phyloP scores from a whole-genome alignment of 2,113 vertebrate genomes.

The Cyanocitta stelleri region DNA sequence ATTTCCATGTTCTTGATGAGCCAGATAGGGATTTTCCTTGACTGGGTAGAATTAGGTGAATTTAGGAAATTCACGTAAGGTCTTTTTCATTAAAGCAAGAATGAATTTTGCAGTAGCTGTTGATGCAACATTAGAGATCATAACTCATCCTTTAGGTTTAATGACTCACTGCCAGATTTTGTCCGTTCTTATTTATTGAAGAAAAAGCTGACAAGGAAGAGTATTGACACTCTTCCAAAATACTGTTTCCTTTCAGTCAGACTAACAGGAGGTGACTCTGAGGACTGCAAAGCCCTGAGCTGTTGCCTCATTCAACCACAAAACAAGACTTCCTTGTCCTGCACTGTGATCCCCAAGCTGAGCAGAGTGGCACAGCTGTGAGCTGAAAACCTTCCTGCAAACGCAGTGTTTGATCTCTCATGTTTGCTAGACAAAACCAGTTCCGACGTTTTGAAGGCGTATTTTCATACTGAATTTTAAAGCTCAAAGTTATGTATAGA shows the following conservation, averaged over 20 bases:
- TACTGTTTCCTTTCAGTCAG: neutral
- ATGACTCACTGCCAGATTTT: neutral
- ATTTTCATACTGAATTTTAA: neutral
- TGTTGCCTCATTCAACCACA: neutral
- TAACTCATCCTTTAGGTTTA: neutral
- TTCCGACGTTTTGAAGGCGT: neutral
- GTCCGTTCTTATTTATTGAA: neutral
- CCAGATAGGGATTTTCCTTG: neutral
- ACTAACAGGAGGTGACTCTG: neutral
- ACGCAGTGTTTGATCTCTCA: neutral
- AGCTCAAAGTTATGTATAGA: neutral
- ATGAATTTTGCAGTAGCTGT: neutral
- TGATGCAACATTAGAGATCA: neutral
- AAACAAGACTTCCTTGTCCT: constrained; percentile 19
- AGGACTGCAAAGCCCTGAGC: neutral
- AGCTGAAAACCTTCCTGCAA: neutral
- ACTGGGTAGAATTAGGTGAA: neutral
- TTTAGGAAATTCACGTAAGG: neutral
- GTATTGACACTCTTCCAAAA: neutral
- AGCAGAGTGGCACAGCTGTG: neutral
- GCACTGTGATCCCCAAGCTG: neutral
- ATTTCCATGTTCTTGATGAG: neutral
- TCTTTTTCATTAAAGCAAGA: neutral
- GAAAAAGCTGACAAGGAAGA: neutral
- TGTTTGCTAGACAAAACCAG: neutral